Evolutionary conservation across 2,113 vertebrate genomes (phyloP).

Genomic region (Epinephelus lanceolatus): DNA sequence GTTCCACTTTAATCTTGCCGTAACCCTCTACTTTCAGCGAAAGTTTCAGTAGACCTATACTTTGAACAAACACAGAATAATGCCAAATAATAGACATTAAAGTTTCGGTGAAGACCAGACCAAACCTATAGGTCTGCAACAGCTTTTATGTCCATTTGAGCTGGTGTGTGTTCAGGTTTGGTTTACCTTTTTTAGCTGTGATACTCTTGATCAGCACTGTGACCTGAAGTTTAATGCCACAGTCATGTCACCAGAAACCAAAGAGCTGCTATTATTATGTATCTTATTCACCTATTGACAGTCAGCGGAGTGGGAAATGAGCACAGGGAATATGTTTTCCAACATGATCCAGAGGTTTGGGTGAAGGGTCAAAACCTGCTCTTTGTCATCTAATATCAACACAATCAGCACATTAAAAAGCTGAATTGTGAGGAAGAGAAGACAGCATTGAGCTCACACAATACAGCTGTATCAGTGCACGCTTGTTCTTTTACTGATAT

Average conservation of each 20-base stretch:
- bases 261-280: constrained; percentile 57
- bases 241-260: constrained; percentile 53
- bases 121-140: constrained; percentile 50
- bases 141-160: constrained; percentile 66
- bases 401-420: constrained; percentile 45
- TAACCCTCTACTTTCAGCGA: constrained; percentile 65
- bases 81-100: constrained; percentile 73
- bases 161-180: constrained; percentile 50
- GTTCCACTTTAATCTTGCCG: constrained; percentile 46
- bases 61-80: constrained; percentile 72
- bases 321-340: constrained; percentile 53
- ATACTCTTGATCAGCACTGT: constrained; percentile 49
- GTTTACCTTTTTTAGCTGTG: constrained; percentile 52
- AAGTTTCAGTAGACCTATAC: constrained; percentile 69
- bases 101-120: constrained; percentile 43
- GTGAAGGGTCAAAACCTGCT: constrained; percentile 52
- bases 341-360: constrained; percentile 26
- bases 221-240: constrained; percentile 65
- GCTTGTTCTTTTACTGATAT: constrained; percentile 73
- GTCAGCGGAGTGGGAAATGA: constrained; percentile 62
- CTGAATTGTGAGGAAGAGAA: constrained; percentile 54
- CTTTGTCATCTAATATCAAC: constrained; percentile 62
- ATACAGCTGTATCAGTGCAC: constrained; percentile 40
- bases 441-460: constrained; percentile 55
- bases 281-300: constrained; percentile 54